Conservation (phyloP, 1,140 invertebrate genomes). For the Camponotus pennsylvanicus region DNA sequence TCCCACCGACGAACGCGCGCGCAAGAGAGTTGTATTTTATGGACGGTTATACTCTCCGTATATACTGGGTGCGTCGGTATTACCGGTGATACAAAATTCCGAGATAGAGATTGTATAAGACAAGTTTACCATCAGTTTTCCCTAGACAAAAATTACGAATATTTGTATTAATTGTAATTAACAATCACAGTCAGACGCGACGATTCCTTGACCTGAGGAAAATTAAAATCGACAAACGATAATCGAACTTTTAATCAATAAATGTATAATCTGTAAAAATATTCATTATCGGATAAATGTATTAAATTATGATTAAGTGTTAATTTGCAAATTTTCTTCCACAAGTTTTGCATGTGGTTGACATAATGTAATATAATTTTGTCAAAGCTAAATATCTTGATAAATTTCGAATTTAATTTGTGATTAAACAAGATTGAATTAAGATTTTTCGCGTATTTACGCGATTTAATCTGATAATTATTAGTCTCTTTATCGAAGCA, state of each 20-base stretch:
- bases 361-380: not conserved
- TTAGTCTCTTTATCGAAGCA: not conserved
- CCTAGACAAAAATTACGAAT: not conserved
- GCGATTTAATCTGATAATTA: not conserved
- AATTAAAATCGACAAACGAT: too few relatives aligned
- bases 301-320: too few relatives aligned
- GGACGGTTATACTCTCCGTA: conserved; percentile 46
- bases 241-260: too few relatives aligned
- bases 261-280: too few relatives aligned
- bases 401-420: not conserved
- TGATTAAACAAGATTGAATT: not conserved
- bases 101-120: not conserved
- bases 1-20: conserved; percentile 73
- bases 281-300: too few relatives aligned
- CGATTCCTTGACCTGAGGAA: too few relatives aligned
- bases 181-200: too few relatives aligned
- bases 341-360: too few relatives aligned
- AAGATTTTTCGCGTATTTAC: not conserved
- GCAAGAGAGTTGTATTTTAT: conserved; percentile 79
- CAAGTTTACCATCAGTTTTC: conserved; percentile 8
- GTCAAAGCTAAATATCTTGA: not conserved
- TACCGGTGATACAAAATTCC: not conserved
- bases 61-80: conserved; percentile 41
- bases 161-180: too few relatives aligned
- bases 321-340: too few relatives aligned